phyloP scores from a whole-genome alignment of 1,140 invertebrate genomes.

The Planococcus citri region DNA sequence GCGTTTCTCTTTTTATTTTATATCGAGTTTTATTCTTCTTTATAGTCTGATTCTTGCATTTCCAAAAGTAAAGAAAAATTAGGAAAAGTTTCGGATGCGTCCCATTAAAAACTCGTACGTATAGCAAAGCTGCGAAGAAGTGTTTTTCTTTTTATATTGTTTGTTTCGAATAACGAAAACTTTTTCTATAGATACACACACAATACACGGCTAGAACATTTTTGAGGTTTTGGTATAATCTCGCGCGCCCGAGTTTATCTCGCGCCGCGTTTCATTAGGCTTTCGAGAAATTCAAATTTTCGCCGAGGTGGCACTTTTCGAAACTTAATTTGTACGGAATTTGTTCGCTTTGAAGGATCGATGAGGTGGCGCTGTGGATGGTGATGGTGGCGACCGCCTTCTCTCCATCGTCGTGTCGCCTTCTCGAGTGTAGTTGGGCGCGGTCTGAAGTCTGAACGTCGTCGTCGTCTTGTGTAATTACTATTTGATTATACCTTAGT shows the following conservation, averaged over 20 bases:
- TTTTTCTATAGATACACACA: too few relatives aligned
- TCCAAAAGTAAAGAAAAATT: conserved; percentile 3
- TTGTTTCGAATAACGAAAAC: background rate
- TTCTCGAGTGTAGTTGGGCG: too few relatives aligned
- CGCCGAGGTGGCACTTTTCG: too few relatives aligned
- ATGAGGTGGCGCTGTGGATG: too few relatives aligned
- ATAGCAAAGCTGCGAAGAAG: background rate
- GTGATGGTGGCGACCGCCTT: too few relatives aligned
- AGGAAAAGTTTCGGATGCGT: background rate
- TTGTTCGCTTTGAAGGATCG: too few relatives aligned
- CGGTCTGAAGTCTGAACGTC: too few relatives aligned
- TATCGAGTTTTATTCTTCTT: conserved; percentile 8
- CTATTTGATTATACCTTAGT: too few relatives aligned
- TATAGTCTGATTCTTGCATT: conserved; percentile 3
- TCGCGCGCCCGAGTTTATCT: background rate
- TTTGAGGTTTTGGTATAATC: background rate
- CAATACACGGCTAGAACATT: background rate
- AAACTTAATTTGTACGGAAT: too few relatives aligned
- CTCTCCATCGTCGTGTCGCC: too few relatives aligned
- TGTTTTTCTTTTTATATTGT: background rate
- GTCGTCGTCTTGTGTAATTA: too few relatives aligned
- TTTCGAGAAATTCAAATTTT: too few relatives aligned
- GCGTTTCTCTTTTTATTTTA: background rate
- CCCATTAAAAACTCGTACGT: background rate
- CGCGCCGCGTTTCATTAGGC: background rate